Base-by-base conservation (phyloP, 2,113 vertebrate species). In the Pao palembangensis region DNA sequence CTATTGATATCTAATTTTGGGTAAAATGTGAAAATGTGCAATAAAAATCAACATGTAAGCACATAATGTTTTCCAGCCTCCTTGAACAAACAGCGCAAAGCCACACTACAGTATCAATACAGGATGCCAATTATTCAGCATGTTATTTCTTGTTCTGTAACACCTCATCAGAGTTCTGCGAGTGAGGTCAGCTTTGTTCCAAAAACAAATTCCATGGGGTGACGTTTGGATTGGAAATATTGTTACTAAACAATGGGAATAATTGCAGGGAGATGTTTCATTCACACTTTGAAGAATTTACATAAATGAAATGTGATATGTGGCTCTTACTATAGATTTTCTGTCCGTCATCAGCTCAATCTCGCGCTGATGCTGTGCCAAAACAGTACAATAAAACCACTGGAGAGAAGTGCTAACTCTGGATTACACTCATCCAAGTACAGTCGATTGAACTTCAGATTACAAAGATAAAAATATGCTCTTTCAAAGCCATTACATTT, bases 331-430 rank as follows among this genome's bases (percentile, higher is more conserved):
- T 47, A 64, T 65, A 76, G 73, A 80, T 73, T 72, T 76, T 72
- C 69, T 81, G 72, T 70, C 84, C 59, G 73, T 79, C 70, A 71
- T 78, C 23, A 71, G 49, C 59, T 61, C 6, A 1, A 44, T 67
- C 58, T 74, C 15, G 62, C 74, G 84, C 56, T 86, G 86, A 86
- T 79, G 81, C 55, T 6, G 18, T 43, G 77, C 81, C 87, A 89
- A 74, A 67, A 65, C 72, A 64, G 52, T 60, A 20, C 55, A 57
- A 62, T 66, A 75, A 83, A 70, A 63, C 55, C 42, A 58, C 60
- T 67, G 25, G 64, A 76, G 68, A 81, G 56, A 50, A 51, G 74
- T 72, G 73, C 82, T 77, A 77, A 50, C 38, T 8, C 25, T 52
- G 61, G 78, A 81, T 83, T 83, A 86, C 64, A 58, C 71, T 17